Evolutionary conservation across 30 jellyfish, hydroid and myxozoan genomes (phyloP), one percentile per base, ranked within the genome.

Genomic region (Aurelia sp.): DNA sequence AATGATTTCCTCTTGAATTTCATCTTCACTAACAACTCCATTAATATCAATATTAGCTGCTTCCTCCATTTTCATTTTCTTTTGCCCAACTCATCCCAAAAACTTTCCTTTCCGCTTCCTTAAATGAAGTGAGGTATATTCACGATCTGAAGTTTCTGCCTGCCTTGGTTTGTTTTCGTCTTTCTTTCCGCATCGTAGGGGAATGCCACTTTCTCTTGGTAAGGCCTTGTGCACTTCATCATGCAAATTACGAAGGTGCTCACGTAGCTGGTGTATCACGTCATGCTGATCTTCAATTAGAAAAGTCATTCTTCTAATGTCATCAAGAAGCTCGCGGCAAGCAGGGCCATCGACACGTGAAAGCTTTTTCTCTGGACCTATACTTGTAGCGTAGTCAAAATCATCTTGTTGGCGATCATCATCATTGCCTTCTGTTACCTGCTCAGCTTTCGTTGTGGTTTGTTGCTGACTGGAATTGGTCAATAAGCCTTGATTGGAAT

Each of bases 241-340:
- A 22, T 75, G 52, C 51, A 75, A 10, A 13, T 16, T 15, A 18
- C 16, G n/a, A 9, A 75, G 74, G 22, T 58, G 30, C 17, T 24
- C 50, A 24, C 24, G 74, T 17, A 60, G 22, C 35, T 33, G 51
- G 52, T 8, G 50, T 11, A 73, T 16, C 17, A 73, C 20, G 4
- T 73, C 71, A 4, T 40, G 15, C 24, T 60, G 55, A 24, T 75
- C 86, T 74, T 75, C 74, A 27, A 75, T 57, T 18, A 75, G 69
- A 33, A 50, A 75, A 53, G 86, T 75, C 24, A 75, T 41, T 72
- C 69, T 21, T 74, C 69, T 51, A 5, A 75, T 58, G 22, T 75
- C 74, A 75, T 75, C 69, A n/a, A 75, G 50, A 8, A 50, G 13
- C 50, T 75, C 62, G 13, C 86, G 86, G 71, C 86, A 75, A 24